A percentile compares a stretch with the other conserved stretches of the same genome.
phyloP scores from a whole-genome alignment of 2,113 vertebrate genomes.

The Hyperopisus bebe region DNA sequence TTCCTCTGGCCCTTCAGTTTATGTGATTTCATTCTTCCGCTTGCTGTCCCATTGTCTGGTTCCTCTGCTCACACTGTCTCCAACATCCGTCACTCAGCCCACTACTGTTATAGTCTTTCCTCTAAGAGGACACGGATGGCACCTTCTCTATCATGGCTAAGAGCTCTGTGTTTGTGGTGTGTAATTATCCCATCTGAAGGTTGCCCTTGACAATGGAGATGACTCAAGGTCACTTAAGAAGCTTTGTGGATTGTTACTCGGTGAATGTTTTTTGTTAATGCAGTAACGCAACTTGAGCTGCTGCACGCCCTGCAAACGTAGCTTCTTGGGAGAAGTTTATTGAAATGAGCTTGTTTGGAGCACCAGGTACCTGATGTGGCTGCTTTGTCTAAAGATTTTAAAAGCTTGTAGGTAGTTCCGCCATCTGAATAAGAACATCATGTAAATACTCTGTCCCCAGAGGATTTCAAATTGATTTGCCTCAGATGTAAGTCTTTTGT shows the following conservation, averaged over 20 bases:
- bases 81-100: neutral
- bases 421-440: neutral
- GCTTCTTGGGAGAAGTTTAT: neutral
- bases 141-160: neutral
- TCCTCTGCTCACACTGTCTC: neutral
- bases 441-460: neutral
- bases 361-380: neutral
- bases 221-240: neutral
- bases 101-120: neutral
- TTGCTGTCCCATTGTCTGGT: neutral
- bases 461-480: constrained; percentile 9
- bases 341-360: neutral
- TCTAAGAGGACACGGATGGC: neutral
- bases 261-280: neutral
- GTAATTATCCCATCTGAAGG: neutral
- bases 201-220: neutral
- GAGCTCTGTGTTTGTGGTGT: neutral
- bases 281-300: neutral
- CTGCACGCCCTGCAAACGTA: neutral
- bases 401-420: neutral
- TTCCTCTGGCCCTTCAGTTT: neutral
- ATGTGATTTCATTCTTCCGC: neutral
- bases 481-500: constrained; percentile 6
- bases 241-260: neutral
- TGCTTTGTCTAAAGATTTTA: constrained; percentile 7